These are phyloP conservation scores for Drosophila nannoptera DNA, from an alignment of 1,140 invertebrate species.

Conservation along the genomic window DNA sequence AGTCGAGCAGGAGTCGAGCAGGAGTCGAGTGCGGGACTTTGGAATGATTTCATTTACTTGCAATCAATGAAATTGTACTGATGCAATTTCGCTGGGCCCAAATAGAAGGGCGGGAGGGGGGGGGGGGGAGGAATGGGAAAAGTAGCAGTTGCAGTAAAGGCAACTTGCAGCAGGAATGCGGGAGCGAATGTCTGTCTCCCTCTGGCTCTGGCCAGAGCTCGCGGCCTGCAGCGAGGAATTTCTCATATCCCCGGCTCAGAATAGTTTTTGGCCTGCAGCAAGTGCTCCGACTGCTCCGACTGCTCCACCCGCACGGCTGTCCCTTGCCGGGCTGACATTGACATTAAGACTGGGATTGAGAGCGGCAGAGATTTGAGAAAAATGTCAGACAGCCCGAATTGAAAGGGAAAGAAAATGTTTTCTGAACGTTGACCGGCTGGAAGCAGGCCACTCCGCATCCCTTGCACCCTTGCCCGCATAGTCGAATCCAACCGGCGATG, in stretches of 20 bases:
- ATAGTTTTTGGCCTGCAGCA: constrained; percentile 35
- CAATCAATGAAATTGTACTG: constrained; percentile 76
- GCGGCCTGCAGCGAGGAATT: constrained; percentile 41
- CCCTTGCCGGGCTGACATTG: constrained; percentile 40
- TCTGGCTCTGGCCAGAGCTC: constrained; percentile 43
- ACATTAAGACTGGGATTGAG: constrained; percentile 33
- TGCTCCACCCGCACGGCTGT: constrained; percentile 12
- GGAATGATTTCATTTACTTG: constrained; percentile 77
- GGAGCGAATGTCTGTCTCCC: not conserved
- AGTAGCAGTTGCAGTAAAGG: constrained; percentile 33
- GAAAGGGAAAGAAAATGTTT: constrained; percentile 55
- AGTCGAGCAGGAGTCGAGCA: not conserved
- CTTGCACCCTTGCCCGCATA: too few species aligned
- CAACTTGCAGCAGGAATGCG: constrained; percentile 35
- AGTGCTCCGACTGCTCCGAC: constrained; percentile 5
- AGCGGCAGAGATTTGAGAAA: constrained; percentile 62
- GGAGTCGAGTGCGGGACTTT: constrained; percentile 16
- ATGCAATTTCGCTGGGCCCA: constrained; percentile 67
- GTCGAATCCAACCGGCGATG: not conserved
- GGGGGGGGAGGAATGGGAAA: constrained; percentile 15
- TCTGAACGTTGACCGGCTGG: constrained; percentile 45
- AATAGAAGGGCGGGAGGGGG: constrained; percentile 50
- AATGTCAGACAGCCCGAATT: constrained; percentile 57
- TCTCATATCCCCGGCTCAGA: constrained; percentile 56
- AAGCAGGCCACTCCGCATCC: constrained; percentile 1